phyloP scores from a whole-genome alignment of 2,113 vertebrate genomes.

The Aspidoscelis tigris region DNA sequence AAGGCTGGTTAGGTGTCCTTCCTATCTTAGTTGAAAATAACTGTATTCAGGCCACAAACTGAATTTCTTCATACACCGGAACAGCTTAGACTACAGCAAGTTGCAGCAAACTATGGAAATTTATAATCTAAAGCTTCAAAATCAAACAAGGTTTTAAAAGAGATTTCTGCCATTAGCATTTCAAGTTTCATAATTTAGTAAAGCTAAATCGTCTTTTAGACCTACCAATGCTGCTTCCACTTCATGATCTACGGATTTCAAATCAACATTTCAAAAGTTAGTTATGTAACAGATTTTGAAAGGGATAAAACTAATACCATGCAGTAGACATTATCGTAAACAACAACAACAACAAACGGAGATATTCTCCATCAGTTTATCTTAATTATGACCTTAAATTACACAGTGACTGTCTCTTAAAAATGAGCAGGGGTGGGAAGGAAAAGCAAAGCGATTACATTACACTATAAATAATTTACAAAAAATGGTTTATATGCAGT shows the following conservation, averaged over 20 bases:
- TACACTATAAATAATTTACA: neutral
- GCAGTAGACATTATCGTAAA: constrained; percentile 30
- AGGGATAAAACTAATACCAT: constrained; percentile 21
- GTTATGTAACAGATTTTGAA: constrained; percentile 47
- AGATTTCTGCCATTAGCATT: constrained; percentile 26
- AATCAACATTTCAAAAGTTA: constrained; percentile 29
- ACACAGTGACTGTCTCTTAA: constrained; percentile 5
- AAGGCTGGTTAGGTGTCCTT: too few relatives aligned
- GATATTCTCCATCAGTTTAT: constrained; percentile 2
- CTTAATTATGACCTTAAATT: constrained; percentile 42
- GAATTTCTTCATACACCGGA: constrained; percentile 47
- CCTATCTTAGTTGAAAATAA: constrained; percentile 33
- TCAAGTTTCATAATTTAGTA: constrained; percentile 42
- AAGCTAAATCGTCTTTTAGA: constrained; percentile 45
- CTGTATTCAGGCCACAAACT: constrained; percentile 44
- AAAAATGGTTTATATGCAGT: neutral
- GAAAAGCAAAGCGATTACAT: constrained; percentile 11
- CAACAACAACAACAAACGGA: neutral
- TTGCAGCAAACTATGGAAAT: constrained; percentile 23
- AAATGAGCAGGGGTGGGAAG: neutral
- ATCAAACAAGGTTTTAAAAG: constrained; percentile 9
- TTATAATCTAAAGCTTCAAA: constrained; percentile 37
- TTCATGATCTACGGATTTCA: constrained; percentile 31
- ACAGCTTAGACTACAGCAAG: constrained; percentile 30
- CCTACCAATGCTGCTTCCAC: constrained; percentile 8